Percentiles rank a stretch among this genome's conserved stretches.
phyloP scores from a whole-genome alignment of 1,140 invertebrate species.

The Tetragonula clypearis region DNA sequence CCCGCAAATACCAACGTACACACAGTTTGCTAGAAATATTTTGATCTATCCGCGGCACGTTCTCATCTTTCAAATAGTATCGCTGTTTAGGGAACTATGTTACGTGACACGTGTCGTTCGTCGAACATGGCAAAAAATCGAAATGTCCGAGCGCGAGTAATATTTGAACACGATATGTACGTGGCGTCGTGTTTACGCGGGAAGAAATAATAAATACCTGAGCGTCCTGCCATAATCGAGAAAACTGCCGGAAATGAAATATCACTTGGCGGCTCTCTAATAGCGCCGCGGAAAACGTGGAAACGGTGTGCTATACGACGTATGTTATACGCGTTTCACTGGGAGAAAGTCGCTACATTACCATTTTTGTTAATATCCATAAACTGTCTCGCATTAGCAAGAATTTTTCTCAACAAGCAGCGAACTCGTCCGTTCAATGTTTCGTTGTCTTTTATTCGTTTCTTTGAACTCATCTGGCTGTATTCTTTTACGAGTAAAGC shows the following conservation, averaged over 20 bases:
- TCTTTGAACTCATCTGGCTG: too few species aligned
- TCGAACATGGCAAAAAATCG: not conserved
- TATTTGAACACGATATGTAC: not conserved
- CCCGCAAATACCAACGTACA: not conserved
- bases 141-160: not conserved
- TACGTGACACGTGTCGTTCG: too few species aligned
- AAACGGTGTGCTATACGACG: slow-evolving; percentile 32
- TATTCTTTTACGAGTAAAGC: too few species aligned
- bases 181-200: not conserved
- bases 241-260: slow-evolving; percentile 40
- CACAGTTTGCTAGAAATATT: not conserved
- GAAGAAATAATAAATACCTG: slow-evolving; percentile 32
- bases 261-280: slow-evolving; percentile 18
- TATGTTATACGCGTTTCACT: slow-evolving; percentile 21
- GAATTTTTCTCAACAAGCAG: not conserved
- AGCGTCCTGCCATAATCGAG: slow-evolving; percentile 1
- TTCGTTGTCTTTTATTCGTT: too few species aligned
- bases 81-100: not conserved
- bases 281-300: slow-evolving; percentile 28
- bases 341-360: not conserved
- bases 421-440: not conserved
- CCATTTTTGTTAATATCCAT: slow-evolving; percentile 31
- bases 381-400: slow-evolving; percentile 7
- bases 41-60: too few species aligned
- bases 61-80: not conserved